These are phyloP conservation scores for Acanthaster planci DNA, from an alignment of 35 echinoderm and acorn worm genomes.

Conservation along the genomic window DNA sequence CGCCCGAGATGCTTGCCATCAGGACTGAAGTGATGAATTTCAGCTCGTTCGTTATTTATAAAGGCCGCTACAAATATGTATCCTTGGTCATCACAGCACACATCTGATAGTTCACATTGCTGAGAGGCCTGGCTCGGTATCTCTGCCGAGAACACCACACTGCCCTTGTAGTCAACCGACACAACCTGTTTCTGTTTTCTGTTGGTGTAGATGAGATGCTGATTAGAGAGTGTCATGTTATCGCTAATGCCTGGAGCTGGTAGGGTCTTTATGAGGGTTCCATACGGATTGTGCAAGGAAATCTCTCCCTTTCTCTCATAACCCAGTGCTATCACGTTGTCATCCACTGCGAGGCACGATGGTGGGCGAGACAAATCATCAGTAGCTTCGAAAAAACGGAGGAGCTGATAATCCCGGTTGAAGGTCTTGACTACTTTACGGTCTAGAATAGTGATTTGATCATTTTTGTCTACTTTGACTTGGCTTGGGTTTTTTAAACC, in stretches of 20 bases:
- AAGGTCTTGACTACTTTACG: background rate
- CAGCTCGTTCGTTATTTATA: background rate
- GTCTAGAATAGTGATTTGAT: background rate
- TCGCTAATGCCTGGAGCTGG: slow-evolving; percentile 5
- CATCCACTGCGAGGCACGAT: slow-evolving; percentile 20
- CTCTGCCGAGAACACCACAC: too few relatives aligned
- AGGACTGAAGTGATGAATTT: background rate
- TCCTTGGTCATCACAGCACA: background rate
- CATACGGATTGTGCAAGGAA: slow-evolving; percentile 11
- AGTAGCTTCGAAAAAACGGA: background rate
- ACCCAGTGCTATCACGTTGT: slow-evolving; percentile 34
- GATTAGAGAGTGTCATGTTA: background rate
- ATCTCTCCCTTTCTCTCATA: slow-evolving; percentile 24
- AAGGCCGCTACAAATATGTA: background rate
- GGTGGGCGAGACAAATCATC: background rate
- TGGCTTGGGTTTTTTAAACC: background rate
- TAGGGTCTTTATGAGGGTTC: slow-evolving; percentile 16
- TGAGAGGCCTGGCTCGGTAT: too few relatives aligned
- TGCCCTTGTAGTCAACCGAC: background rate
- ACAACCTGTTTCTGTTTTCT: background rate
- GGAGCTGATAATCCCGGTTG: background rate
- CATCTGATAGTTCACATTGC: background rate
- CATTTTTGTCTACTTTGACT: background rate
- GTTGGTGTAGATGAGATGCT: slow-evolving; percentile 12
- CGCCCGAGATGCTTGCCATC: background rate